Percentiles rank a stretch among this genome's conserved stretches.
Evolutionary conservation across 2,888 invertebrate species (phyloP).

Genomic region (Callyntrura guangdongensis): DNA sequence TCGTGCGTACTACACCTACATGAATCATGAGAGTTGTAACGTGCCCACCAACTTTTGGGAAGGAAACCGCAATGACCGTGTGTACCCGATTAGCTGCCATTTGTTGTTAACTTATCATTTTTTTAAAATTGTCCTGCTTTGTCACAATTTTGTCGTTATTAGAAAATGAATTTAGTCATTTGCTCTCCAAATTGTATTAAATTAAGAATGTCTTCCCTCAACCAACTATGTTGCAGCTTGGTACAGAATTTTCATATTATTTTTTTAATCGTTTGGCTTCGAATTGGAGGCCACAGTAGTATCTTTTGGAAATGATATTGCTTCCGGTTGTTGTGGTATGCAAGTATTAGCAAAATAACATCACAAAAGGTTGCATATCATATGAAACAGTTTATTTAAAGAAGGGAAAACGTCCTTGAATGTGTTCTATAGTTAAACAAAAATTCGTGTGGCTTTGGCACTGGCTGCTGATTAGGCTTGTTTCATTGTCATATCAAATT

Average conservation of each 20-base stretch:
- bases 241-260: background rate
- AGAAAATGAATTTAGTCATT: background rate
- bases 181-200: too few relatives aligned
- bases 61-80: constrained; percentile 11
- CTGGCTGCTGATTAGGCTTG: background rate
- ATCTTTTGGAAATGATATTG: background rate
- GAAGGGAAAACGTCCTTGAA: background rate
- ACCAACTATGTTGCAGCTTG: too few relatives aligned
- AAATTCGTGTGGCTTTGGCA: background rate
- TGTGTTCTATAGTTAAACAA: background rate
- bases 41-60: background rate
- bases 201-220: too few relatives aligned
- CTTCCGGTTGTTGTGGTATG: background rate
- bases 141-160: background rate
- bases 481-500: background rate
- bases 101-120: background rate
- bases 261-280: background rate
- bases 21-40: background rate
- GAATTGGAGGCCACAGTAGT: background rate
- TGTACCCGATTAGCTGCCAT: background rate
- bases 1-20: background rate
- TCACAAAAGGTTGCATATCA: background rate
- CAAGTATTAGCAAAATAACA: background rate
- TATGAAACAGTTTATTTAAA: background rate
- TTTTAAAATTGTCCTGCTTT: too few relatives aligned